Evolutionary conservation across 1,140 invertebrate species (phyloP).

Genomic region (Drosophila orena): DNA sequence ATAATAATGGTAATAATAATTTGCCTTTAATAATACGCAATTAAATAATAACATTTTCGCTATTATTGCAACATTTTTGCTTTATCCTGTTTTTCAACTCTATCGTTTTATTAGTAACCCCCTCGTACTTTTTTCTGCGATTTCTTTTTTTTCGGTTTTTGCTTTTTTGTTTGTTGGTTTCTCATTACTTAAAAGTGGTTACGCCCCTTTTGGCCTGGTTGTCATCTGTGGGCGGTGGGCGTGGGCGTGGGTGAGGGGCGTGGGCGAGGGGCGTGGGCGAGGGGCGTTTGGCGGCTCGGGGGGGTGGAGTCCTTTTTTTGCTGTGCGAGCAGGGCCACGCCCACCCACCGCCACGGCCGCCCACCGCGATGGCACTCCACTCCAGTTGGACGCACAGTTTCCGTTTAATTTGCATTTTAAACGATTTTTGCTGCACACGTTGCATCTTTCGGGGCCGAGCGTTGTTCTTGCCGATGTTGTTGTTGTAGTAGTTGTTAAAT

Average conservation of each 20-base stretch:
- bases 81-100: constrained; percentile 30
- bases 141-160: constrained; percentile 24
- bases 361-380: constrained; percentile 38
- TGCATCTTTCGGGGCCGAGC: constrained; percentile 61
- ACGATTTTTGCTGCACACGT: constrained; percentile 83
- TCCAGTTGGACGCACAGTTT: constrained; percentile 58
- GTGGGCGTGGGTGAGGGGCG: background rate
- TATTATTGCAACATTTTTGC: constrained; percentile 76
- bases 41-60: constrained; percentile 82
- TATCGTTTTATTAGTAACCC: constrained; percentile 41
- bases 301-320: constrained; percentile 42
- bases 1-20: constrained; percentile 75
- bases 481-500: constrained; percentile 70
- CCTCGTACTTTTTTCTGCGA: constrained; percentile 24
- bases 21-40: constrained; percentile 75
- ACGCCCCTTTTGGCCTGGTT: constrained; percentile 47
- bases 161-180: constrained; percentile 53
- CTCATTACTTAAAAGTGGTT: constrained; percentile 72
- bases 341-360: constrained; percentile 6
- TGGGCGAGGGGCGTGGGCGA: background rate
- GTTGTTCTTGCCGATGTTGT: constrained; percentile 33
- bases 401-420: constrained; percentile 82
- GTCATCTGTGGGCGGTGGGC: constrained; percentile 47
- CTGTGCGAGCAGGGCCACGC: constrained; percentile 29
- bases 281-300: too few relatives aligned